phyloP scores from a whole-genome alignment of 2,797 vertebrate species.

The Leptatherina wallacei region DNA sequence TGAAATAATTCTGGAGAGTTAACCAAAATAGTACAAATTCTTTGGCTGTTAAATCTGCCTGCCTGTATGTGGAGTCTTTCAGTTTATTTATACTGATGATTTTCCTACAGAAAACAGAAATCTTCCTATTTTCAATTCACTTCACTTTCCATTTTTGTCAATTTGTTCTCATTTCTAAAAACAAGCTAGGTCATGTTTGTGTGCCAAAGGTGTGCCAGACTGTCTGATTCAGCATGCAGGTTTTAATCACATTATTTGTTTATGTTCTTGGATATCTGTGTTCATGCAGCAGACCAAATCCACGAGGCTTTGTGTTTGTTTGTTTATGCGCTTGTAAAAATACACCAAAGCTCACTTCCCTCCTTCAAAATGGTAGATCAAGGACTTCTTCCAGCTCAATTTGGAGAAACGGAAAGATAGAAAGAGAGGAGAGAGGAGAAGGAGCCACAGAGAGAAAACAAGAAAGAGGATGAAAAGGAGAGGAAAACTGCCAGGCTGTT shows the following conservation, averaged over 20 bases:
- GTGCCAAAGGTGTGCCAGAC: background rate
- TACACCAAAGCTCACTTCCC: constrained; percentile 52
- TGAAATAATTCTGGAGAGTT: too few relatives aligned
- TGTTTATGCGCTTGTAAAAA: constrained; percentile 39
- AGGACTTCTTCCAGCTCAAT: constrained; percentile 69
- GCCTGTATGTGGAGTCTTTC: background rate
- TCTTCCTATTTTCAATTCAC: too few relatives aligned
- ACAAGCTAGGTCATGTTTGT: background rate
- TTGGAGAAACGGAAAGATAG: constrained; percentile 56
- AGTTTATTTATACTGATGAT: too few relatives aligned
- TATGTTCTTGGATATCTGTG: constrained; percentile 28
- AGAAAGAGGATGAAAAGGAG: constrained; percentile 65
- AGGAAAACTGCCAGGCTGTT: constrained; percentile 76
- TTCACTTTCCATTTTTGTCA: background rate
- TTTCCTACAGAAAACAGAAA: too few relatives aligned
- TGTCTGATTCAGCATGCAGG: constrained; percentile 12
- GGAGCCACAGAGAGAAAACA: constrained; percentile 58
- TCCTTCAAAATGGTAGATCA: constrained; percentile 72
- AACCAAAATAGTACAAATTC: too few relatives aligned
- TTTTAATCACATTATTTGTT: constrained; percentile 43
- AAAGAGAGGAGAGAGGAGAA: constrained; percentile 42
- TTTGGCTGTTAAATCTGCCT: background rate
- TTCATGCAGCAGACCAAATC: constrained; percentile 36
- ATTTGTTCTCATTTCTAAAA: background rate
- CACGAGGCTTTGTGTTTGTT: constrained; percentile 30